Base-by-base conservation (phyloP, 2,797 vertebrate species). In the Kryptopterus vitreolus region DNA sequence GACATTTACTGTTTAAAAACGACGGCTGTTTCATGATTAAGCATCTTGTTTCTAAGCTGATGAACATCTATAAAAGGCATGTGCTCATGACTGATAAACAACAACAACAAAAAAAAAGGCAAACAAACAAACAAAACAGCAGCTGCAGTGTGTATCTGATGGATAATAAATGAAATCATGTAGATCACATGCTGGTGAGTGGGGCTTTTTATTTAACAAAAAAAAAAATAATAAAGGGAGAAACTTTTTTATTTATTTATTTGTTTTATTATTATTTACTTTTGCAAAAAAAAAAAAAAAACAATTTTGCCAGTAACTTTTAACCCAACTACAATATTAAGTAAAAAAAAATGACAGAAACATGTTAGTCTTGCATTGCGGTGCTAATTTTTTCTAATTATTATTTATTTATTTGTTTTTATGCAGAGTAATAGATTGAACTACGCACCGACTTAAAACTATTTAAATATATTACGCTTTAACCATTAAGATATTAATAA, bases 1-100 rank as follows among this genome's bases (percentile, higher is more conserved):
- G 69, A 72, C 69, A 72, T 53, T 72, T 35, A 72, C 69, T 35
- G 69, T 69, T 69, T 69, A 43, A 72, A 55, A 72, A 15, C 69
- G 22, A 31, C 29, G 9, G 69, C 48, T 53, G 50, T 46, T 75
- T 59, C 35, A 75, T 79, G 89, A 95, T 90, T 92, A 91, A 93
- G 94, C 95, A 96, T 96, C 94, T 95, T 96, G 95, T 96, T 95
- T 95, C 94, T 93, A 95, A 96, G 94, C 94, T 96, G 95, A 95
- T 94, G 92, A 46, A 95, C 93, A 94, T 92, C 95, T 95, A 95
- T 89, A 87, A 81, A 87, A 93, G 96, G 95, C 96, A 97, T 98
- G 96, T 96, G 93, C 94, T 95, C 95, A 92, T 94, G 94, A 95
- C 92, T 92, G 93, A 93, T 90, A 33, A 69, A 83, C 57, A 76